These are phyloP conservation scores for Ochotona princeps DNA, from an alignment of 2,113 vertebrate genomes.

Conservation along the genomic window DNA sequence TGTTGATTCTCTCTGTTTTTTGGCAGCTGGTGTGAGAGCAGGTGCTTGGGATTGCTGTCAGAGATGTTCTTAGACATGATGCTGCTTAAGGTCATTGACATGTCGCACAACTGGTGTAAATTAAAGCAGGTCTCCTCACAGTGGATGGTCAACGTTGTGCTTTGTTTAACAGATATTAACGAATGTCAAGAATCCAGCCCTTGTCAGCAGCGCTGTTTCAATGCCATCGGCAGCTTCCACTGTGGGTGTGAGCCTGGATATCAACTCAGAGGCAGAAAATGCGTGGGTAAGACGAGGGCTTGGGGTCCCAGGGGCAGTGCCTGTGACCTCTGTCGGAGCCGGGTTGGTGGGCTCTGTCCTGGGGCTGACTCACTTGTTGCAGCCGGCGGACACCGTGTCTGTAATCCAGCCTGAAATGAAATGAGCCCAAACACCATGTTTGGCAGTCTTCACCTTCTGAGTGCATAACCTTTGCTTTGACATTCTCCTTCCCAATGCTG, in stretches of 20 bases:
- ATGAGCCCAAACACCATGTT: not conserved
- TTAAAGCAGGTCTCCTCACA: not conserved
- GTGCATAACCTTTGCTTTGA: not conserved
- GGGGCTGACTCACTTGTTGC: not conserved
- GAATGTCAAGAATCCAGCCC: constrained; percentile 95
- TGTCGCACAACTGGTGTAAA: constrained; percentile 31
- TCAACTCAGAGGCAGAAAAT: constrained; percentile 94
- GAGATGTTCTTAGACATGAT: not conserved
- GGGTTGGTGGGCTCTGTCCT: not conserved
- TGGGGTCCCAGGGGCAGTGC: not conserved
- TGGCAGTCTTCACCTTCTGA: not conserved
- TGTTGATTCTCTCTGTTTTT: not conserved
- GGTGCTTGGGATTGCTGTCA: not conserved
- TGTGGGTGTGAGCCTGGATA: constrained; percentile 96
- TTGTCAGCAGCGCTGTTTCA: constrained; percentile 96
- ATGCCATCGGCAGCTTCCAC: constrained; percentile 95
- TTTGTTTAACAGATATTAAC: constrained; percentile 91
- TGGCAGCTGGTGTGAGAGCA: not conserved
- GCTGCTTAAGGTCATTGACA: not conserved
- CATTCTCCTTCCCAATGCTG: not conserved
- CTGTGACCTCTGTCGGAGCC: not conserved
- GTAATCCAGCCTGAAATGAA: not conserved
- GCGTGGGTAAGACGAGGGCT: constrained; percentile 88
- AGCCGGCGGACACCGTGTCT: not conserved
- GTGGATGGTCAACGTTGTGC: constrained; percentile 27